phyloP scores from a whole-genome alignment of 2,888 invertebrate genomes.

The Trissolcus brochymenae region DNA sequence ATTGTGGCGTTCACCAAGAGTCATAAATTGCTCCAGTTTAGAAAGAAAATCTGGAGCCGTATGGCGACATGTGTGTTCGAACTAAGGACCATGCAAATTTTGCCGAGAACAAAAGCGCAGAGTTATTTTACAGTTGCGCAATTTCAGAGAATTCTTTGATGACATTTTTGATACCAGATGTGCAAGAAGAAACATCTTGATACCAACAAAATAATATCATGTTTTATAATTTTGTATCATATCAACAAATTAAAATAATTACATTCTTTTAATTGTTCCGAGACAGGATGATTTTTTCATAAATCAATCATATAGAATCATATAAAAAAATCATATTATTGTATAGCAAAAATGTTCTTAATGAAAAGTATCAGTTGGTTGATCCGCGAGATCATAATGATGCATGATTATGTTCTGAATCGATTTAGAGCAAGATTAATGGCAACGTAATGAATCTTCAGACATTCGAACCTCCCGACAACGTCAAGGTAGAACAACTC shows the following conservation, averaged over 20 bases:
- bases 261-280: no score
- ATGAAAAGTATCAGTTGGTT: slow-evolving; percentile 39
- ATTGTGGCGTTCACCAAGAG: slow-evolving; percentile 65
- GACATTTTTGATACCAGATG: slow-evolving; percentile 48
- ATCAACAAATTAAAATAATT: no score
- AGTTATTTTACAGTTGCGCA: slow-evolving; percentile 53
- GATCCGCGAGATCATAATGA: slow-evolving; percentile 48
- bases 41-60: slow-evolving; percentile 64
- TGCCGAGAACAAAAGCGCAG: slow-evolving; percentile 40
- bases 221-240: neutral
- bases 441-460: slow-evolving; percentile 46
- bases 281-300: no score
- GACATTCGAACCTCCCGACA: slow-evolving; percentile 45
- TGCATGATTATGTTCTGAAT: slow-evolving; percentile 39
- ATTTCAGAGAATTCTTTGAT: slow-evolving; percentile 38
- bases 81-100: slow-evolving; percentile 65
- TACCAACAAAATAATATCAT: neutral
- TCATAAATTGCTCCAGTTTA: slow-evolving; percentile 74
- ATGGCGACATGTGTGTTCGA: slow-evolving; percentile 65
- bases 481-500: slow-evolving; percentile 43
- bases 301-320: no score
- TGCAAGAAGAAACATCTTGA: slow-evolving; percentile 11
- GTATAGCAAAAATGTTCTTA: slow-evolving; percentile 8
- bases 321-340: slow-evolving; percentile 40
- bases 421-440: slow-evolving; percentile 55